phyloP scores from a whole-genome alignment of 92 coral and sea anemone species.

The Epizoanthus illoricatus region DNA sequence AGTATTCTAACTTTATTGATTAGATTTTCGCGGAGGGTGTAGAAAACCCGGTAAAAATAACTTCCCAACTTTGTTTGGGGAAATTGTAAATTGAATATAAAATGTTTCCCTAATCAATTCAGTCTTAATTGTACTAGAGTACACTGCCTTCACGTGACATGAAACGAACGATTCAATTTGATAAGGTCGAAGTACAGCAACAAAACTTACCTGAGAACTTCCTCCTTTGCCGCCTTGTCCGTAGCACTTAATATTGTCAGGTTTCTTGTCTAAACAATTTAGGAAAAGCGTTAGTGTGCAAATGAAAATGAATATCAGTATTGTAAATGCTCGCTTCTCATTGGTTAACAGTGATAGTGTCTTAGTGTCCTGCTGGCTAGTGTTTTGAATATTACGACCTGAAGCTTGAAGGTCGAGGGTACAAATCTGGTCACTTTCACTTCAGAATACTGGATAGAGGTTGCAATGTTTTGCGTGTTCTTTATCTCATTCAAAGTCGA shows the following conservation, averaged over 20 bases:
- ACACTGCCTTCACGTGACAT: too few species aligned
- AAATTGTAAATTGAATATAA: too few species aligned
- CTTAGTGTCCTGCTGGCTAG: too few species aligned
- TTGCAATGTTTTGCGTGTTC: slow-evolving; percentile 54
- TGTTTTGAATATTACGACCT: too few species aligned
- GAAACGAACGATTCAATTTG: neutral
- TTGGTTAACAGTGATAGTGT: too few species aligned
- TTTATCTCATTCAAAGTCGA: slow-evolving; percentile 52
- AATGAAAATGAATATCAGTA: neutral
- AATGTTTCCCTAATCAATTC: too few species aligned
- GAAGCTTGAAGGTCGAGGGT: too few species aligned
- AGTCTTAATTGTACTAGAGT: too few species aligned
- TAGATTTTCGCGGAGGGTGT: too few species aligned
- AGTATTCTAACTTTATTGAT: too few species aligned
- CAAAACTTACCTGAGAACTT: slow-evolving; percentile 33
- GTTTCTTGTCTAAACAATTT: slow-evolving; percentile 57
- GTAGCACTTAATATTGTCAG: slow-evolving; percentile 72
- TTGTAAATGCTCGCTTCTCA: too few species aligned
- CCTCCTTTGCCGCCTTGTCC: slow-evolving; percentile 64
- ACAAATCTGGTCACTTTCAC: too few species aligned
- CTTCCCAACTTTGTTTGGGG: slow-evolving; percentile 35
- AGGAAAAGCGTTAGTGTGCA: neutral
- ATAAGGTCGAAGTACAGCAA: neutral
- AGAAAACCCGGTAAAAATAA: neutral
- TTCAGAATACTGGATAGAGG: slow-evolving; percentile 68